phyloP scores from a whole-genome alignment of 2,888 invertebrate species.

The Heliconius ismenius region DNA sequence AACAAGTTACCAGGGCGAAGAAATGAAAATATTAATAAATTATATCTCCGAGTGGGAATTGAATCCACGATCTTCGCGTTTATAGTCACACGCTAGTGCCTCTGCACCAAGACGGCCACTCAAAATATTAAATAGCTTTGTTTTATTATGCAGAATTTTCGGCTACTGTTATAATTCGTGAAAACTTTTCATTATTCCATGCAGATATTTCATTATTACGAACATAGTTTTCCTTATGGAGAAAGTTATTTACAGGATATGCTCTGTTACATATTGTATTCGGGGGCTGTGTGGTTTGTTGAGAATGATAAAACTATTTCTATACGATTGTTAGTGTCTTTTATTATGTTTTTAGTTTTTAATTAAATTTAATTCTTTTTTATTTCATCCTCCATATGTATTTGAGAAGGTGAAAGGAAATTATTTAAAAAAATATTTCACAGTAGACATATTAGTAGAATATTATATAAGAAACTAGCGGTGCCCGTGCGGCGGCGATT shows the following conservation, averaged over 20 bases:
- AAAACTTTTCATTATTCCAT: slow-evolving; percentile 12
- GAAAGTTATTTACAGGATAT: background rate
- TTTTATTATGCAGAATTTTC: background rate
- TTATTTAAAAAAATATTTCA: no score
- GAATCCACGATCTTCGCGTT: no score
- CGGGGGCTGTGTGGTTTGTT: background rate
- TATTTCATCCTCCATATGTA: background rate
- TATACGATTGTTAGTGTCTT: background rate
- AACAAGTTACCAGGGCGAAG: no score
- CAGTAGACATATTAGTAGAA: no score
- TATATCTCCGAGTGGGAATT: background rate
- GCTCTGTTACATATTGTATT: slow-evolving; percentile 4
- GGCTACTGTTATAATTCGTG: background rate
- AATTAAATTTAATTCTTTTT: no score
- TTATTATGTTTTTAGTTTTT: background rate
- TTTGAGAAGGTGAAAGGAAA: no score
- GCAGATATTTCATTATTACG: background rate
- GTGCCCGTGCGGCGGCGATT: no score
- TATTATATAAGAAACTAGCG: no score
- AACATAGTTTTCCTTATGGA: slow-evolving; percentile 2
- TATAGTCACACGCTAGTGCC: no score
- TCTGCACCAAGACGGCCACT: background rate
- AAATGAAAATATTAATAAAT: no score
- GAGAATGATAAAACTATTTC: background rate
- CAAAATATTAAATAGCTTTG: background rate